Percentiles rank a stretch among this genome's conserved stretches.
These are phyloP conservation scores for Sthenelais limicola DNA, from an alignment of 2,888 invertebrate species.

Conservation along the genomic window DNA sequence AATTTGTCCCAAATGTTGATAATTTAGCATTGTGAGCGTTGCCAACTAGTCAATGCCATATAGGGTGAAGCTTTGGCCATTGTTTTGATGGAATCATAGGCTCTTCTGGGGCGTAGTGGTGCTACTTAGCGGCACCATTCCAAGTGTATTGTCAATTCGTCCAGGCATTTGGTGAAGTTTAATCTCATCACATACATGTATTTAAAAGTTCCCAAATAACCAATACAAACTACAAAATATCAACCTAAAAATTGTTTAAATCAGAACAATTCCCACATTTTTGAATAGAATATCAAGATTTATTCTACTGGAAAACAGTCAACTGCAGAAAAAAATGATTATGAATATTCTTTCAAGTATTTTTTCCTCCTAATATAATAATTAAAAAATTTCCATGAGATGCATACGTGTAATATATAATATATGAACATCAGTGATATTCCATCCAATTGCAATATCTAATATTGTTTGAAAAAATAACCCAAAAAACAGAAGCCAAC, in stretches of 20 bases:
- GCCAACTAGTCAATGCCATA: constrained; percentile 22
- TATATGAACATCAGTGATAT: constrained; percentile 35
- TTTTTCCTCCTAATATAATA: constrained; percentile 1
- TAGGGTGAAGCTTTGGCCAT: constrained; percentile 33
- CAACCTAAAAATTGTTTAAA: constrained; percentile 16
- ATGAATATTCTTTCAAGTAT: background rate
- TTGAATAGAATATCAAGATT: background rate
- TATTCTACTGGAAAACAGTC: constrained; percentile 5
- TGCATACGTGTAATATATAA: constrained; percentile 2
- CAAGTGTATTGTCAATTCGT: constrained; percentile 20
- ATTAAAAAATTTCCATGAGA: background rate
- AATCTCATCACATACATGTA: constrained; percentile 35
- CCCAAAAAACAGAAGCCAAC: constrained; percentile 17
- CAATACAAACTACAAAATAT: background rate
- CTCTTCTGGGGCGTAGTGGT: constrained; percentile 16
- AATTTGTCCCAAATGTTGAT: constrained; percentile 31
- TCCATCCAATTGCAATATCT: constrained; percentile 26
- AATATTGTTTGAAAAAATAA: constrained; percentile 8
- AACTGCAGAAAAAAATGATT: constrained; percentile 17
- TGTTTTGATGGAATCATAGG: constrained; percentile 20
- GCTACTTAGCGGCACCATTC: constrained; percentile 15
- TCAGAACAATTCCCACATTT: background rate
- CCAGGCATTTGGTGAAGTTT: constrained; percentile 36
- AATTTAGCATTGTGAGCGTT: constrained; percentile 34
- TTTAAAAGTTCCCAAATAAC: constrained; percentile 20